Evolutionary conservation across 2,797 vertebrate genomes (phyloP).

Genomic region (Neostethus bicornis): DNA sequence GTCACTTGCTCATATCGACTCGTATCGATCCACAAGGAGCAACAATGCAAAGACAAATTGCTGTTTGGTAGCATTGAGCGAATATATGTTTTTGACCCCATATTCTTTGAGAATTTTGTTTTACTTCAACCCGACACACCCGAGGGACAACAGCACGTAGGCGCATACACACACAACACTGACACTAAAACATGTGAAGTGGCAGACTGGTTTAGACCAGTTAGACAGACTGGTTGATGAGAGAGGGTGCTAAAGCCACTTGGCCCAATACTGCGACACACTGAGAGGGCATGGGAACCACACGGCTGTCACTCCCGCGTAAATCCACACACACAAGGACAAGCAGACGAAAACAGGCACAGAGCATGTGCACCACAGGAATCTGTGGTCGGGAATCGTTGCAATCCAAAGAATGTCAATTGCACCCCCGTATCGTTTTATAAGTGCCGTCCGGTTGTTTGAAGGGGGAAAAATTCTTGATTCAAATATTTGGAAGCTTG

Average conservation of each 20-base stretch:
- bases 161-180: constrained; percentile 20
- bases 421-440: constrained; percentile 55
- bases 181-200: constrained; percentile 43
- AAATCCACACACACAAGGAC: constrained; percentile 65
- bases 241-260: constrained; percentile 74
- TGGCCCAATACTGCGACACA: constrained; percentile 60
- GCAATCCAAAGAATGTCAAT: constrained; percentile 76
- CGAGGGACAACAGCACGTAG: constrained; percentile 22
- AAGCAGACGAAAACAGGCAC: constrained; percentile 69
- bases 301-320: constrained; percentile 67
- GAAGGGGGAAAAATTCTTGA: constrained; percentile 52
- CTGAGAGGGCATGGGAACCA: constrained; percentile 66
- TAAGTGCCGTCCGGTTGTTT: constrained; percentile 50
- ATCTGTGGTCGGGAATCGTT: constrained; percentile 78
- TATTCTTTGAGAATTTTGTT: constrained; percentile 21
- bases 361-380: constrained; percentile 72
- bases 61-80: constrained; percentile 27
- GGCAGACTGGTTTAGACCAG: constrained; percentile 61
- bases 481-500: constrained; percentile 60
- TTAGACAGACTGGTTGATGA: constrained; percentile 69
- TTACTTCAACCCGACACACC: constrained; percentile 22
- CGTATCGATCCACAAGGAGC: constrained; percentile 54
- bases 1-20: constrained; percentile 53
- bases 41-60: constrained; percentile 20
- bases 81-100: constrained; percentile 11